Evolutionary conservation across 2,888 invertebrate species (phyloP), one percentile per base, ranked within the genome.

Genomic region (Pasiphila rectangulata): DNA sequence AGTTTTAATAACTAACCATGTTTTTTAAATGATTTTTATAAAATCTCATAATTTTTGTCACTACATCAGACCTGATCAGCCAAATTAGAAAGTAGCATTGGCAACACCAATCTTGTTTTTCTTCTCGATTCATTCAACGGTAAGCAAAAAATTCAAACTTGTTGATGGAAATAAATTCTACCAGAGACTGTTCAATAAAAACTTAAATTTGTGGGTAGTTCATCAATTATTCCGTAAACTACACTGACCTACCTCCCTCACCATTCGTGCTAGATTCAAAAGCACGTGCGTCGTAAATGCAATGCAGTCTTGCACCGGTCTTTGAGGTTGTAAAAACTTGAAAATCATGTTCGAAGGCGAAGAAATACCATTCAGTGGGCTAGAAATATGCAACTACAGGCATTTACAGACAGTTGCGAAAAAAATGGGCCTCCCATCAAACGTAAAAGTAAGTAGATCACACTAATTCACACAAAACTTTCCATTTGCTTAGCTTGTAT

Each of bases 321-420:
- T 15, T 16, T 17, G 20, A 12, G 32, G 42, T 30, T 37, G 15
- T 30, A 16, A 37, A 32, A 24, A 12, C 10, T 13, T 6, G 17
- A 1, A n/a, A 29, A 51, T 24, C 9, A 36, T 37, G 20, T 25
- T 39, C 5, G 30, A 43, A 9, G 27, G 21, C 6, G 50, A 48
- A 30, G 46, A 56, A 12, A 40, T 50, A 6, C 21, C 48, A 3
- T 34, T 30, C 23, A 40, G 20, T 29, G 30, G 32, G 6, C 43
- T 85, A 17, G 59, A 79, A 61, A 44, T 52, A 16, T 67, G 63
- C 40, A 57, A 72, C 0, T 87, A 87, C 49, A 72, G 85, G 47
- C 54, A 64, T 56, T 59, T 87, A 39, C 87, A 87, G 53, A 66
- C 77, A 47, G 49, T 75, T 17, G 80, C 86, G 0, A 87, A 87